These are phyloP conservation scores for Actinernus sp. DNA, from an alignment of 92 coral and sea anemone species.

Conservation along the genomic window DNA sequence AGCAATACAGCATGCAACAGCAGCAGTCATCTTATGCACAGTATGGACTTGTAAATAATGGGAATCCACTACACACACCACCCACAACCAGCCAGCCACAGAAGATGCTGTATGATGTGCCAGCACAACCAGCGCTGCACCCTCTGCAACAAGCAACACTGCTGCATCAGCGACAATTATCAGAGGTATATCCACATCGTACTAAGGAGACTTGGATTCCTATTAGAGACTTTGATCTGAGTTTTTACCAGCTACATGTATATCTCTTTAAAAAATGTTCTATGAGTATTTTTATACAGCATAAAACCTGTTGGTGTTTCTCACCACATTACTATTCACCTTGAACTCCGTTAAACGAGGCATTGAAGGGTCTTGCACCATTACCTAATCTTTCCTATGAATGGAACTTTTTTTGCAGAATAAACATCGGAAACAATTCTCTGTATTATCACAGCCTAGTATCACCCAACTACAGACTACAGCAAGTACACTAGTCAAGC, in stretches of 20 bases:
- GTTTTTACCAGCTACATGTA: too few relatives aligned
- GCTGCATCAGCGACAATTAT: conserved; percentile 82
- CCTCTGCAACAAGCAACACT: conserved; percentile 98
- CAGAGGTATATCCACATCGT: conserved; percentile 56
- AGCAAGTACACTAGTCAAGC: conserved; percentile 35
- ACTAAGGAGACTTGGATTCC: not conserved
- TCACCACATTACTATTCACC: too few relatives aligned
- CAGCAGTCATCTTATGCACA: conserved; percentile 63
- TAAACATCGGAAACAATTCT: conserved; percentile 21
- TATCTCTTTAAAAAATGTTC: too few relatives aligned
- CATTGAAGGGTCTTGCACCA: too few relatives aligned
- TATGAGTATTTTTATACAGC: too few relatives aligned
- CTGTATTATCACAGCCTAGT: conserved; percentile 23
- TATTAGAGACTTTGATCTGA: not conserved
- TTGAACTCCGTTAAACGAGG: too few relatives aligned
- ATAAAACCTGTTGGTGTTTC: too few relatives aligned
- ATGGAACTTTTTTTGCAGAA: too few relatives aligned
- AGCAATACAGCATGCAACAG: conserved; percentile 58
- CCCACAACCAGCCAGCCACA: conserved; percentile 51
- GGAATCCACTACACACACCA: conserved; percentile 32
- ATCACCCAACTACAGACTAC: conserved; percentile 16
- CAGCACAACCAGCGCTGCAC: conserved; percentile 87
- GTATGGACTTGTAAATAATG: conserved; percentile 72
- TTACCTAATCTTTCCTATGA: too few relatives aligned
- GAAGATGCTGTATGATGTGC: conserved; percentile 51